A percentile compares a stretch with the other conserved stretches of the same genome.
These are phyloP conservation scores for Acleris laterana DNA, from an alignment of 2,888 invertebrate species.

Conservation along the genomic window DNA sequence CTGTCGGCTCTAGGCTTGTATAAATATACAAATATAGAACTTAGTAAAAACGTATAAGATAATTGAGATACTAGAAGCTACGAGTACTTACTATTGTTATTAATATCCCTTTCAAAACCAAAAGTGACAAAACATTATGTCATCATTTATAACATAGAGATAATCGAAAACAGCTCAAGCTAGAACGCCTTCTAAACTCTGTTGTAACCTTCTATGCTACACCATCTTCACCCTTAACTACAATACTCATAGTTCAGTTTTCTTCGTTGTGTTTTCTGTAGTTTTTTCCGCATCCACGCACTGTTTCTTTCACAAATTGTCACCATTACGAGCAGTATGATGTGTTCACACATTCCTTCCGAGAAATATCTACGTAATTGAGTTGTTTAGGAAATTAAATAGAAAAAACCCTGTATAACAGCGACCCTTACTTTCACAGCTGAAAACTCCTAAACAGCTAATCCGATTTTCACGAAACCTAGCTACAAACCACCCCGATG, in stretches of 20 bases:
- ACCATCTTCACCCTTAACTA: constrained; percentile 42
- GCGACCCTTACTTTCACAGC: too few species aligned
- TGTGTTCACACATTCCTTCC: constrained; percentile 44
- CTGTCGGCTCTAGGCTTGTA: too few species aligned
- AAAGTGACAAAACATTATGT: constrained; percentile 47
- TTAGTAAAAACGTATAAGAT: too few species aligned
- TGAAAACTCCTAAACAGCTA: too few species aligned
- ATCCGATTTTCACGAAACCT: too few species aligned
- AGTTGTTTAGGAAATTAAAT: too few species aligned
- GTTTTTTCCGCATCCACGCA: constrained; percentile 59
- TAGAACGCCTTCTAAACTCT: constrained; percentile 49
- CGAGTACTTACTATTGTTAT: too few species aligned
- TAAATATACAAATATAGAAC: too few species aligned
- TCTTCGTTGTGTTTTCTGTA: constrained; percentile 33
- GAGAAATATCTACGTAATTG: constrained; percentile 25
- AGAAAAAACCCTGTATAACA: too few species aligned
- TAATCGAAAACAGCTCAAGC: constrained; percentile 45
- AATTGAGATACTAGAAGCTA: too few species aligned
- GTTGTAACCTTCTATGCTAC: constrained; percentile 38
- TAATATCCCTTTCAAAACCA: constrained; percentile 28
- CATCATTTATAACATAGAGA: constrained; percentile 46
- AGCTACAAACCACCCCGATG: too few species aligned
- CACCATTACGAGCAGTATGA: constrained; percentile 56
- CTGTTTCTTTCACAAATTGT: constrained; percentile 75
- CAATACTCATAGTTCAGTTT: constrained; percentile 41